phyloP scores from a whole-genome alignment of 2,797 vertebrate species.

The Brachyrhaphis roseni region DNA sequence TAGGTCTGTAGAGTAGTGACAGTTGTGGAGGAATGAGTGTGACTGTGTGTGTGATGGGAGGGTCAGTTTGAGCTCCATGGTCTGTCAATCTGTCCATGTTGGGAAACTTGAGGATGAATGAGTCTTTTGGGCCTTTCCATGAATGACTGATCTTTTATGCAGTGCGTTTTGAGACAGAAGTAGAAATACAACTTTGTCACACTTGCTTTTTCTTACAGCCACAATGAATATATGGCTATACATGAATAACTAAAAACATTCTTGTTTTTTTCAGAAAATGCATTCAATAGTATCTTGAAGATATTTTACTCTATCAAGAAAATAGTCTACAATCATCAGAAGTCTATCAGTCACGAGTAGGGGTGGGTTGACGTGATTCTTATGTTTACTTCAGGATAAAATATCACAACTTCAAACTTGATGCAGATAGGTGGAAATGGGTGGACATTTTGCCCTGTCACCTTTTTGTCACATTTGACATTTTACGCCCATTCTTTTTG shows the following conservation, averaged over 20 bases:
- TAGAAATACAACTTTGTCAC: not conserved
- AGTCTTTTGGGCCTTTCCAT: constrained; percentile 41
- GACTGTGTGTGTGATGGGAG: constrained; percentile 22
- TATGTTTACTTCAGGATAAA: not conserved
- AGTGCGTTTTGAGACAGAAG: not conserved
- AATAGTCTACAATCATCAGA: not conserved
- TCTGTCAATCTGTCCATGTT: constrained; percentile 37
- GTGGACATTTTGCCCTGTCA: not conserved
- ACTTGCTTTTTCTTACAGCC: not conserved
- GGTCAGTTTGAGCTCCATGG: constrained; percentile 41
- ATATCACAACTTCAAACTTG: not conserved
- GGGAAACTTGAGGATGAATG: constrained; percentile 31
- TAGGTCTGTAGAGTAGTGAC: constrained; percentile 44
- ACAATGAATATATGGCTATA: not conserved
- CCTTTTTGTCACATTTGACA: not conserved
- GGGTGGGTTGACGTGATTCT: not conserved
- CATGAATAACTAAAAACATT: not conserved
- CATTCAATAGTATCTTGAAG: not conserved
- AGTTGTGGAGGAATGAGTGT: constrained; percentile 1
- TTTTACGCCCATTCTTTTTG: not conserved
- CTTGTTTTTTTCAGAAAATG: not conserved
- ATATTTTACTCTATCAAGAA: not conserved
- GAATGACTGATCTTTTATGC: not conserved
- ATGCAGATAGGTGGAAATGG: not conserved
- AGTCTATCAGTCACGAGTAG: not conserved